Percentiles rank a stretch among this genome's conserved stretches.
Conservation (phyloP, 2,888 invertebrate species). For the Pristionchus arcanus region DNA sequence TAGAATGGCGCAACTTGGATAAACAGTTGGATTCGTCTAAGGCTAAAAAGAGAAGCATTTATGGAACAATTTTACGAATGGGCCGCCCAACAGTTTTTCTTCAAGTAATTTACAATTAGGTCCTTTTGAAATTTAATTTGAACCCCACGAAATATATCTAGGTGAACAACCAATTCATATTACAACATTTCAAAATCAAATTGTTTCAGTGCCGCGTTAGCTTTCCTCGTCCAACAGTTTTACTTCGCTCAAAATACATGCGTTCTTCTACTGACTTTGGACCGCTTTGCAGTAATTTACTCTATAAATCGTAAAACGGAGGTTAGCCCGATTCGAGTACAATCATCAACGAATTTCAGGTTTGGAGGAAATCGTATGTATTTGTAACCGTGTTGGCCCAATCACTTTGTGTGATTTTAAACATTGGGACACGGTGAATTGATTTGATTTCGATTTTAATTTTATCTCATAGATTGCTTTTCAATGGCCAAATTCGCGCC, state of each 20-base stretch:
- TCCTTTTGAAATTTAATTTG: no score
- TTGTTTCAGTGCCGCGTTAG: neutral
- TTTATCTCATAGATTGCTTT: no score
- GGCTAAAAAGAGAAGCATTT: neutral
- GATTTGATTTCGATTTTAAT: no score
- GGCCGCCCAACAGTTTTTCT: neutral
- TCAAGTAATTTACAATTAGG: neutral
- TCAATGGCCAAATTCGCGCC: no score
- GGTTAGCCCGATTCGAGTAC: no score
- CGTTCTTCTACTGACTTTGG: neutral
- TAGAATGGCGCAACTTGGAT: neutral
- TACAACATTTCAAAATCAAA: neutral
- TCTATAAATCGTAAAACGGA: neutral
- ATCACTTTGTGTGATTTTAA: neutral
- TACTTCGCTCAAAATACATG: neutral
- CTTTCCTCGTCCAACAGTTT: neutral
- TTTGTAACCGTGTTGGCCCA: no score
- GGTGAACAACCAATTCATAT: neutral
- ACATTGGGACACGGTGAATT: neutral
- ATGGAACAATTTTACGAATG: neutral
- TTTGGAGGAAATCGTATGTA: neutral
- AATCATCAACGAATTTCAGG: neutral
- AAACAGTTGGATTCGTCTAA: neutral
- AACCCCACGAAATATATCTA: no score
- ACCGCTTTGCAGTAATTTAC: neutral